These are phyloP conservation scores for Rhinopomastus cyanomelas DNA, from an alignment of 2,113 vertebrate species.

Conservation along the genomic window DNA sequence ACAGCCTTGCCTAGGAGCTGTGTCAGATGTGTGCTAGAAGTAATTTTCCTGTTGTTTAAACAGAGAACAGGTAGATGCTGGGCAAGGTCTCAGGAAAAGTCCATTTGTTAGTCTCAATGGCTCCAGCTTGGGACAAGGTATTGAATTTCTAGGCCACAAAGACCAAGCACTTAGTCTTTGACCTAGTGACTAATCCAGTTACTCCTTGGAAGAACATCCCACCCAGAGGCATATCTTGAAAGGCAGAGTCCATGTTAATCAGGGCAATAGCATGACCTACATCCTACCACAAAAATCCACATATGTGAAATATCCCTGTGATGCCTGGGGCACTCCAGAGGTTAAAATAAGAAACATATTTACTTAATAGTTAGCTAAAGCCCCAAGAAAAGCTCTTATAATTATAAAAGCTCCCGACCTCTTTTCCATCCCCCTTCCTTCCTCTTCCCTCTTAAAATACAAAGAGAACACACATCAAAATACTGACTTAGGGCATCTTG, in stretches of 20 bases:
- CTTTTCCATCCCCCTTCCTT: constrained; percentile 26
- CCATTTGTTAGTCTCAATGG: background rate
- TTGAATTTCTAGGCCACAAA: constrained; percentile 20
- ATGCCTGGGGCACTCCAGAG: constrained; percentile 47
- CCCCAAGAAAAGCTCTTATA: constrained; percentile 45
- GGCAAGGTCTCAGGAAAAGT: background rate
- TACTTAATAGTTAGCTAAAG: constrained; percentile 54
- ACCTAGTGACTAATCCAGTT: constrained; percentile 54
- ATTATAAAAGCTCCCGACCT: constrained; percentile 41
- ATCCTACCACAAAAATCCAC: constrained; percentile 52
- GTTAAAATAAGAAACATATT: constrained; percentile 68
- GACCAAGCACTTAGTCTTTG: constrained; percentile 14
- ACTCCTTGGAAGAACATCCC: constrained; percentile 47
- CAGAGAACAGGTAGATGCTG: background rate
- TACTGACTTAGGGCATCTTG: background rate
- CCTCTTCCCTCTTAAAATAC: background rate
- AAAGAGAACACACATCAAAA: background rate
- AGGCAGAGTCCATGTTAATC: constrained; percentile 45
- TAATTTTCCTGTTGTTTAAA: background rate
- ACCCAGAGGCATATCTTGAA: constrained; percentile 45
- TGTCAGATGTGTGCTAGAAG: background rate
- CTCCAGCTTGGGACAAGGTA: background rate
- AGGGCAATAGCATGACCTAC: constrained; percentile 45
- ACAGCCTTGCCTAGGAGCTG: background rate
- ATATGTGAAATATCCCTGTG: constrained; percentile 14